These are phyloP conservation scores for Polietes domitor DNA, from an alignment of 2,888 invertebrate genomes.

Conservation along the genomic window DNA sequence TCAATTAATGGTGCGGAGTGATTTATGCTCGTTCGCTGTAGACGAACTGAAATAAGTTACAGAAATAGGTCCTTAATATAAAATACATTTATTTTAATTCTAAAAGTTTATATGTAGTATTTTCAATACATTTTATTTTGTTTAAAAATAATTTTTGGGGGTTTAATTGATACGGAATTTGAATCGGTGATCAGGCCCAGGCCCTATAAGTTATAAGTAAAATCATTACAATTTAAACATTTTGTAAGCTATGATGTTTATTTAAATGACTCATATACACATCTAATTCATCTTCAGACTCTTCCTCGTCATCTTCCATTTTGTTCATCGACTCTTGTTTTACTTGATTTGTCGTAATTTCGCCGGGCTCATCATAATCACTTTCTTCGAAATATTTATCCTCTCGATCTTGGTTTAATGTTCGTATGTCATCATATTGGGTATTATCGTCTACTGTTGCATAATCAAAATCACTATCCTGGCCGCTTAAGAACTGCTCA, in stretches of 20 bases:
- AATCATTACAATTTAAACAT: too few species aligned
- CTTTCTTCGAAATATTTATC: conserved; percentile 96
- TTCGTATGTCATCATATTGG: conserved; percentile 88
- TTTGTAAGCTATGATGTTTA: conserved; percentile 75
- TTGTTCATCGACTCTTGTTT: conserved; percentile 45
- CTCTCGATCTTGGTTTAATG: conserved; percentile 90
- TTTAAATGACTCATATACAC: conserved; percentile 85
- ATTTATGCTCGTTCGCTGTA: too few species aligned
- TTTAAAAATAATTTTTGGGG: too few species aligned
- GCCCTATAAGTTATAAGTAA: too few species aligned
- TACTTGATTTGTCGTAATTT: conserved; percentile 80
- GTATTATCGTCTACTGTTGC: conserved; percentile 90
- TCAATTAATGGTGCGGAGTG: too few species aligned
- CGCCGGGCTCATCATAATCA: conserved; percentile 83
- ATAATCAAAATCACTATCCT: conserved; percentile 92
- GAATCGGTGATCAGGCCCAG: too few species aligned
- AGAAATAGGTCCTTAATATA: too few species aligned
- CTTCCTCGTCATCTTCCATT: conserved; percentile 62
- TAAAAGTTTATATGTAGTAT: too few species aligned
- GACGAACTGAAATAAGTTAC: too few species aligned
- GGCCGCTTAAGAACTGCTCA: conserved; percentile 90
- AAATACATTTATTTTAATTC: too few species aligned
- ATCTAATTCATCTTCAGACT: conserved; percentile 86
- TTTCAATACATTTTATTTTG: too few species aligned
- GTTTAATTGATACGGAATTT: too few species aligned